Conservation (phyloP, 2,888 invertebrate species). For the Athalia circularis region DNA sequence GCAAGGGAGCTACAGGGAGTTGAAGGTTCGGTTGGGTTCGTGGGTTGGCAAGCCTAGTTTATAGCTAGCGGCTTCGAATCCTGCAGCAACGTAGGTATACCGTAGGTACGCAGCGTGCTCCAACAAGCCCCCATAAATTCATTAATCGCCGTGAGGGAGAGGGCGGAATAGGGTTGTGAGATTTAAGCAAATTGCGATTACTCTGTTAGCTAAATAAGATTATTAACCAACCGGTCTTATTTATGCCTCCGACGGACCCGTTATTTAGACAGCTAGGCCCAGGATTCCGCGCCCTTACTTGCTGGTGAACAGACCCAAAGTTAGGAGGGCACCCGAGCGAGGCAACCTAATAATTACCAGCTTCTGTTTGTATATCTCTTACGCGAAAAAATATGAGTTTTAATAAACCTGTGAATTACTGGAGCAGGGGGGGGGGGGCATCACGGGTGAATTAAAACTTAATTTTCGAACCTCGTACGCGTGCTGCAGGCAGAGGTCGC, state of each 20-base stretch:
- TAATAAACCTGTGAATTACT: conserved; percentile 45
- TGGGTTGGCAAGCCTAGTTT: conserved; percentile 66
- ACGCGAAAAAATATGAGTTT: conserved; percentile 40
- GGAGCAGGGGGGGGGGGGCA: not conserved
- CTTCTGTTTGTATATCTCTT: conserved; percentile 42
- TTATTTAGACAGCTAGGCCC: conserved; percentile 56
- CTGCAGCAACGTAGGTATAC: conserved; percentile 61
- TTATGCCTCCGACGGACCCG: conserved; percentile 61
- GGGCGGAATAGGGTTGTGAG: conserved; percentile 58
- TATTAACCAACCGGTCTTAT: conserved; percentile 68
- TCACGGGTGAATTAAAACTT: conserved; percentile 44
- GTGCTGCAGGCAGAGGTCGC: conserved; percentile 17
- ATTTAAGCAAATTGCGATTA: conserved; percentile 69
- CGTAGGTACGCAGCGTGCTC: conserved; percentile 52
- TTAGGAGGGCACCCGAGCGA: conserved; percentile 23
- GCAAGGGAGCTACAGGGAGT: not conserved
- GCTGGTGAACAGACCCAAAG: conserved; percentile 25
- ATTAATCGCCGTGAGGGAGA: conserved; percentile 65
- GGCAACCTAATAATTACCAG: conserved; percentile 39
- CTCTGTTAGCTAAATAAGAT: conserved; percentile 68
- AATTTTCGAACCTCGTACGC: conserved; percentile 42
- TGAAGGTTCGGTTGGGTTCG: conserved; percentile 59
- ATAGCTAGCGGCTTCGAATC: conserved; percentile 65
- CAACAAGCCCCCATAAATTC: conserved; percentile 67
- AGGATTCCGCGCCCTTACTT: conserved; percentile 9